Percentiles rank a stretch among this genome's conserved stretches.
phyloP scores from a whole-genome alignment of 2,113 vertebrate species.

The Oenanthe oenanthe region DNA sequence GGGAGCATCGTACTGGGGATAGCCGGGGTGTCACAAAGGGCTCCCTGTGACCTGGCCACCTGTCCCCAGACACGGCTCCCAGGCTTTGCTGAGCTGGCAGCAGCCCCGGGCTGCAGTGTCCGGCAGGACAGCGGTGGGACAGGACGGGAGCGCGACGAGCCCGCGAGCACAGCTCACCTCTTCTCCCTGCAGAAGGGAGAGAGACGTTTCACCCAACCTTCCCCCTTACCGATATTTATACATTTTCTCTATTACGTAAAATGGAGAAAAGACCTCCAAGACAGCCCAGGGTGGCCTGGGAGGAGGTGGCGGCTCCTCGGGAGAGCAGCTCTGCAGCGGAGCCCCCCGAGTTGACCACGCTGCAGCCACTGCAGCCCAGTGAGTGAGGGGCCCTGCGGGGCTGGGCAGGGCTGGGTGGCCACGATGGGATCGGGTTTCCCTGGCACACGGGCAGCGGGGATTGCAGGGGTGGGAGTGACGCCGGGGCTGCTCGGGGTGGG shows the following conservation, averaged over 20 bases:
- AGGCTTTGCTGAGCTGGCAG: neutral
- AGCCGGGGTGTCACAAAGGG: neutral
- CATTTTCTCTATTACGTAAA: accelerated
- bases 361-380: neutral
- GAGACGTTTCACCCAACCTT: neutral
- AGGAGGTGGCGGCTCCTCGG: neutral
- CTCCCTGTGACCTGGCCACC: too few relatives aligned
- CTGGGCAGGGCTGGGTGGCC: neutral
- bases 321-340: neutral
- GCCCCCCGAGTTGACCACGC: accelerated
- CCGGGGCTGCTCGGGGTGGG: neutral
- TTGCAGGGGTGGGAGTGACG: neutral
- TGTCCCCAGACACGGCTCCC: neutral
- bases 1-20: neutral
- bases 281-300: neutral
- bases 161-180: neutral
- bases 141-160: neutral
- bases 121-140: neutral
- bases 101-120: neutral
- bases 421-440: neutral
- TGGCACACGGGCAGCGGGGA: neutral
- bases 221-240: accelerated
- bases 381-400: neutral
- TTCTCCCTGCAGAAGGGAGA: neutral
- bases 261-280: neutral